Percentiles rank a stretch among this genome's conserved stretches.
phyloP scores from a whole-genome alignment of 2,888 invertebrate species.

The Timandra comae region DNA sequence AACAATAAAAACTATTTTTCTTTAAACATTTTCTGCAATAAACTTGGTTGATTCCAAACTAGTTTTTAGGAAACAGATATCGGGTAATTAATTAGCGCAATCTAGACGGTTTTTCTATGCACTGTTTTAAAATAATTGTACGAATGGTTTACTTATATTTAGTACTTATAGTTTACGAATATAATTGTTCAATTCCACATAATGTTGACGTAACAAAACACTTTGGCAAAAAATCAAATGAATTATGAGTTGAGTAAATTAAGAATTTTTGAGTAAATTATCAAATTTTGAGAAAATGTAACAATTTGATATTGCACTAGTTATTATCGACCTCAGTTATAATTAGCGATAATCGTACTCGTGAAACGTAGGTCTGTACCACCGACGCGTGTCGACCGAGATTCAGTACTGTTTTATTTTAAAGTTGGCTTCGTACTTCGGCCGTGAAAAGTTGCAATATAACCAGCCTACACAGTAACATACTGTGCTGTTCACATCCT shows the following conservation, averaged over 20 bases:
- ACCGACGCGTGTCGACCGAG: conserved; percentile 53
- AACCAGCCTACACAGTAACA: conserved; percentile 12
- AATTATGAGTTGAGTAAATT: no score
- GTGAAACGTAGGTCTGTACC: conserved; percentile 33
- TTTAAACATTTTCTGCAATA: conserved; percentile 33
- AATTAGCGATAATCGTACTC: conserved; percentile 38
- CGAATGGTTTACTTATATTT: no score
- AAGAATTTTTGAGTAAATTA: no score
- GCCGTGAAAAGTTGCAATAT: conserved; percentile 61
- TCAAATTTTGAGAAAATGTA: no score
- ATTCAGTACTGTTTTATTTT: conserved; percentile 72
- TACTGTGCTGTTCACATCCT: conserved; percentile 32
- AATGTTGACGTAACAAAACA: no score
- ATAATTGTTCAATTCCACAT: no score
- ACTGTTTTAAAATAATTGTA: no score
- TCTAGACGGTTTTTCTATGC: no score
- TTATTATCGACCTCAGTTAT: conserved; percentile 9
- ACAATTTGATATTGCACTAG: no score
- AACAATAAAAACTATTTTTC: conserved; percentile 30
- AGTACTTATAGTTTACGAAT: no score
- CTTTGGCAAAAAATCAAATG: no score
- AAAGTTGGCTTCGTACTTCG: conserved; percentile 54
- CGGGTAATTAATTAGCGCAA: conserved; percentile 43
- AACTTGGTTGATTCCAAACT: conserved; percentile 47
- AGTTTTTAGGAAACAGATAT: conserved; percentile 59